Percentiles rank a stretch among this genome's conserved stretches.
Conservation (phyloP, 2,888 invertebrate genomes). For the Tetheella fluctuosa region DNA sequence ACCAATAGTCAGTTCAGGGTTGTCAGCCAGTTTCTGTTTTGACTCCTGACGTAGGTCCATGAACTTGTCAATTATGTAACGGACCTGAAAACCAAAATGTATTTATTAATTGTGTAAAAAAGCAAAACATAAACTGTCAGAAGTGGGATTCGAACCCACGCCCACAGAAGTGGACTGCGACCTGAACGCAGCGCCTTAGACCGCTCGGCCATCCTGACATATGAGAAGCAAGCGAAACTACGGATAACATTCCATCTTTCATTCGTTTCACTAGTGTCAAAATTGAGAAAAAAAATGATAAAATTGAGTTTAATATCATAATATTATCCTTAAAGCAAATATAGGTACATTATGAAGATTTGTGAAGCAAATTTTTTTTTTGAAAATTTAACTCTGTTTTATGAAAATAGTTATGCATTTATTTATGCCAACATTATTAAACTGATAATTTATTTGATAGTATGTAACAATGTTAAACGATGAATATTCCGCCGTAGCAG, state of each 20-base stretch:
- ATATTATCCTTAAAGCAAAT: no score
- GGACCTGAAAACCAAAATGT: slow-evolving; percentile 63
- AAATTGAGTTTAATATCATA: no score
- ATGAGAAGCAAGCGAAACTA: accelerated
- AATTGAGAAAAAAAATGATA: neutral
- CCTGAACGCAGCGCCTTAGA: slow-evolving; percentile 65
- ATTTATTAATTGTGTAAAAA: neutral
- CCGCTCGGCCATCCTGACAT: slow-evolving; percentile 64
- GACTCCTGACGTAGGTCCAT: slow-evolving; percentile 87
- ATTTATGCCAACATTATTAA: no score
- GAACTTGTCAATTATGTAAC: slow-evolving; percentile 89
- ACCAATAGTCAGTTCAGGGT: slow-evolving; percentile 88
- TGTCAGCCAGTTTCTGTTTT: slow-evolving; percentile 85
- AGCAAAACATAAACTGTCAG: slow-evolving; percentile 41
- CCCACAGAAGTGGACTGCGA: slow-evolving; percentile 65
- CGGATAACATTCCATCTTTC: neutral
- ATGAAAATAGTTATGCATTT: no score
- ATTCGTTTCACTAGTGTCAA: neutral
- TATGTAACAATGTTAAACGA: no score
- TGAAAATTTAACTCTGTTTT: no score
- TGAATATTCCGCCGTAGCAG: no score
- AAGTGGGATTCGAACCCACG: slow-evolving; percentile 65
- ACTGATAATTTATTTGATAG: no score
- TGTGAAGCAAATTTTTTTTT: no score
- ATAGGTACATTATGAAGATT: neutral